Conservation (phyloP, 2,888 invertebrate species). For the Hipparchia sbordonii region DNA sequence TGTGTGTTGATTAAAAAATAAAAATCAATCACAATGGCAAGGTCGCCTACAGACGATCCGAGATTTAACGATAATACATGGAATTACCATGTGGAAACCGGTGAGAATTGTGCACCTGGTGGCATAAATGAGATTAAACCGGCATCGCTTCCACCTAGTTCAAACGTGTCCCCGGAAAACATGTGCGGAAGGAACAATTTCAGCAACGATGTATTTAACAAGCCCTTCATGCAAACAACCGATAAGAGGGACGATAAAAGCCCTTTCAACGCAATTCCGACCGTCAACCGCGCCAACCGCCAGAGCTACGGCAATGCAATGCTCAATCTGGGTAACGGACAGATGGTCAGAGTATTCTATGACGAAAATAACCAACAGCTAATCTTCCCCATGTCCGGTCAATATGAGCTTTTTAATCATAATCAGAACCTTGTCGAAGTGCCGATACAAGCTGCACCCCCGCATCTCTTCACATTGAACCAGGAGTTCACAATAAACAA, state of each 20-base stretch:
- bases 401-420: slow-evolving; percentile 75
- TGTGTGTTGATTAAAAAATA: slow-evolving; percentile 48
- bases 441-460: slow-evolving; percentile 62
- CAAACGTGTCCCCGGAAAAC: slow-evolving; percentile 62
- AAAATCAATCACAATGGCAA: slow-evolving; percentile 77
- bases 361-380: slow-evolving; percentile 77
- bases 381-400: slow-evolving; percentile 73
- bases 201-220: slow-evolving; percentile 70
- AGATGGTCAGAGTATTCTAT: slow-evolving; percentile 71
- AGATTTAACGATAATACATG: slow-evolving; percentile 77
- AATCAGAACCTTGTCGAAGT: slow-evolving; percentile 67
- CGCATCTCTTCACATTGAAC: slow-evolving; percentile 66
- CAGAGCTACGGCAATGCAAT: slow-evolving; percentile 75
- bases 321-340: slow-evolving; percentile 75
- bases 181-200: slow-evolving; percentile 66
- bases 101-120: slow-evolving; percentile 67
- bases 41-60: slow-evolving; percentile 79
- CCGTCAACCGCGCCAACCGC: slow-evolving; percentile 57
- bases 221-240: slow-evolving; percentile 62
- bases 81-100: slow-evolving; percentile 72
- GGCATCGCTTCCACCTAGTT: slow-evolving; percentile 56
- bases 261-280: slow-evolving; percentile 58
- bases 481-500: slow-evolving; percentile 67
- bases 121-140: slow-evolving; percentile 64
- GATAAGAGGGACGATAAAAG: slow-evolving; percentile 67